Evolutionary conservation across 2,888 invertebrate genomes (phyloP), one percentile per base, ranked within the genome.

Genomic region (Zeuzera pyrina): DNA sequence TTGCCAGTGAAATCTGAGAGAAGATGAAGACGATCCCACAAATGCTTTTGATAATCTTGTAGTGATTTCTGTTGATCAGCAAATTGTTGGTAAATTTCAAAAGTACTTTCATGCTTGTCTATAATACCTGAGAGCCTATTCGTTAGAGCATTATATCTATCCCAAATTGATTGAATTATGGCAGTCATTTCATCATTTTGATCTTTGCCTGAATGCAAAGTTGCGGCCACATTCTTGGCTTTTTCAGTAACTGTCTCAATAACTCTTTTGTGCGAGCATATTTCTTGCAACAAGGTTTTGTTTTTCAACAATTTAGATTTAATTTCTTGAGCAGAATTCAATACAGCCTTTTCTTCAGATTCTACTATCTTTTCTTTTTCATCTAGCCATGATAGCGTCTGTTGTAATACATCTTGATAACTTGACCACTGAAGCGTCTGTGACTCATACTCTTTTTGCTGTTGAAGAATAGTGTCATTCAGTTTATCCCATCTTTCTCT

Each of bases 191-290:
- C 89, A 15, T 85, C 76, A 27, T 68, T 81, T 44, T 86, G 86
- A 16, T 81, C 85, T 57, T 86, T 85, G 22, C 81, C 85, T 6
- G 79, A 74, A 49, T 85, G 81, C 21, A 86, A 76, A 26, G 84
- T 86, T 42, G 88, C 83, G 30, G 89, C 84, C 2, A 91, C 86
- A 11, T 86, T 86, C 45, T 91, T 89, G 0, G 95, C 94, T 67
- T 96, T 97, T 56, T 96, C 96, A 4, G 91, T 91, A 1, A 97
- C 90, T 3, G 92, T 91, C 74, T 97, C 97, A 24, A 97, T 90
- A 3, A 96, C 90, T 45, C 95, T 86, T 63, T 96, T 96, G 58
- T 97, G 94, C 0, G 95, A 92, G 35, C 90, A 79, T 13, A 96
- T 93, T 73, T 98, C 97, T 77, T 97, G 96, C 32, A 93, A 86